These are phyloP conservation scores for Phortica okadai DNA, from an alignment of 2,888 invertebrate species.

Conservation along the genomic window DNA sequence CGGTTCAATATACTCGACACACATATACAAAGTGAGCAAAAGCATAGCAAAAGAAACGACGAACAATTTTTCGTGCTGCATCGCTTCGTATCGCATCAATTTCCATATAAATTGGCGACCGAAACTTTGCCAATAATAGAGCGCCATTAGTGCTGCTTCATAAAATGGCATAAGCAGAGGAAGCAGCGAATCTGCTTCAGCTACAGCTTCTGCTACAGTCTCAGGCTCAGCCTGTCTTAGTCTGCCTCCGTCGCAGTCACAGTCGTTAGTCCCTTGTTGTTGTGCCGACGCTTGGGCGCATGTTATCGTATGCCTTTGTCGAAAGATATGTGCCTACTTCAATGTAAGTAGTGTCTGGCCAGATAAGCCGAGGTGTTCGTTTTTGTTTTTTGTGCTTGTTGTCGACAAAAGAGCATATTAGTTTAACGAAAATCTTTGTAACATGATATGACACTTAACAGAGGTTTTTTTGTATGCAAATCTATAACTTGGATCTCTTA, in stretches of 20 bases:
- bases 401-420: too few species aligned
- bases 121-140: constrained; percentile 70
- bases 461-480: too few species aligned
- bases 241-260: neutral
- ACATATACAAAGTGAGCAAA: neutral
- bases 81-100: constrained; percentile 54
- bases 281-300: too few species aligned
- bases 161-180: constrained; percentile 52
- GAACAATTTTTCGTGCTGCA: neutral
- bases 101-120: constrained; percentile 71
- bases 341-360: neutral
- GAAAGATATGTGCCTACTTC: too few species aligned
- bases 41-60: neutral
- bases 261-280: too few species aligned
- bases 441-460: too few species aligned
- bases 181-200: constrained; percentile 11
- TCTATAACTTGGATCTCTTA: too few species aligned
- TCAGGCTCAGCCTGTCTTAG: neutral
- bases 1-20: neutral
- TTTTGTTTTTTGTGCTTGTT: neutral
- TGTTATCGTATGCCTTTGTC: too few species aligned
- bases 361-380: constrained; percentile 22
- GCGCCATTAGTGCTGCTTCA: constrained; percentile 72
- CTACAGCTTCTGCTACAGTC: neutral
- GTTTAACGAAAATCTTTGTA: too few species aligned